Base-by-base conservation (phyloP, 2,888 invertebrate species). In the Lacanobia oleracea region DNA sequence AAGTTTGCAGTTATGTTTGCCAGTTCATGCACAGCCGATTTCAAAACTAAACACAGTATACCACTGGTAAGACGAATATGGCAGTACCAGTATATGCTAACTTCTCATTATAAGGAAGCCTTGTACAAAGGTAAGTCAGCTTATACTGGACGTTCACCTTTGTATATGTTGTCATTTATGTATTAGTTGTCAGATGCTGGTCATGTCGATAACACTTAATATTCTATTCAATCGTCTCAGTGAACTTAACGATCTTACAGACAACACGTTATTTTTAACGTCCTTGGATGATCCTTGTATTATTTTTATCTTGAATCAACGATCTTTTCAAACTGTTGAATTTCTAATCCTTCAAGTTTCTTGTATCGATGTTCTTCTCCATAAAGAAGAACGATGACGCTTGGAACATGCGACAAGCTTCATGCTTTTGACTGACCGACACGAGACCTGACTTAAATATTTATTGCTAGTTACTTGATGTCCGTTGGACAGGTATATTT, bases 211-310 rank as follows among this genome's bases (percentile, higher is more conserved):
- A 73, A 1, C 37, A 72, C 76, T 81, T 62, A 75, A 72, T 65
- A 84, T 81, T 69, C 81, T 65, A 67, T 64, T 61, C 81, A 67
- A 43, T 56, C 72, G 43, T 59, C 65, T 23, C 57, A 43, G 48
- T 50, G 59, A 84, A 81, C 54, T 84, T 81, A 76, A 81, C 69
- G 84, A 72, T 72, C 63, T 61, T 43, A n/a, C 16, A 65, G 51
- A 50, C n/a, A 18, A 60, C 66, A 67, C 53, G 14, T 74, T 81
- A 69, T 56, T 81, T 33, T 75, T 67, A 83, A 60, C 67, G 61
- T 3, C 16, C 3, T 18, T 1, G 3, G 18, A 18, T 27, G n/a
- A n/a, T n/a, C n/a, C n/a, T n/a, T n/a, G 3, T 43, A 43, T 43
- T 14, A 1, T 43, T 43, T 43, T 43, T 43, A n/a, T n/a, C n/a